Evolutionary conservation across 2,797 vertebrate genomes (phyloP), one percentile per base, ranked within the genome.

Genomic region (Enteromius argenteus): DNA sequence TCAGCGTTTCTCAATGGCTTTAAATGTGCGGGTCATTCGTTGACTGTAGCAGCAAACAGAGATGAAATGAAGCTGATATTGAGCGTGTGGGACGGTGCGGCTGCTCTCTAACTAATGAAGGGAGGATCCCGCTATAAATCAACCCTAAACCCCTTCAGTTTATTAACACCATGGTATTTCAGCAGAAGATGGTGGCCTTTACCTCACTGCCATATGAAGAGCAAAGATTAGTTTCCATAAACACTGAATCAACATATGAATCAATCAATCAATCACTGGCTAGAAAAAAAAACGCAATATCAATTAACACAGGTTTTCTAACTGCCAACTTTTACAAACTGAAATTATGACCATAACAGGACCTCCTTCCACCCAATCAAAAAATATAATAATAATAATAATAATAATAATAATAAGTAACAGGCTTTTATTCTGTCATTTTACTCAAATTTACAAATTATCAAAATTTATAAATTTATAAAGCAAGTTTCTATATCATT

Each of bases 181-280:
- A 84, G 56, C n/a, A 58, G 44, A 13, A 64, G 14, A 74, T 76
- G 67, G 67, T 85, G 56, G 79, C 17, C 71, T 87, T 87, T 77
- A 27, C 27, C 1, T 60, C 2, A 10, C 56, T 91, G 90, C 85
- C 89, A 93, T 94, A 94, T 92, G 92, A 92, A 92, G 87, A 76
- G 89, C 84, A 84, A 83, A 83, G 87, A 87, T 89, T 89, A 87
- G 90, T 90, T 87, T 91, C 83, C 68, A 89, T 92, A 89, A 89
- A 90, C 89, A 88, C 87, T 89, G 77, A 86, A 90, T 91, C 90
- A 93, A 93, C 92, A 93, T 91, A 93, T 93, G 87, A 93, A 86
- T 85, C 5, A 56, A 56, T 56, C 53, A n/a, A n/a, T 56, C 53
- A 58, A 23, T 23, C 56, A 58, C 56, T 58, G 9, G 3, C n/a